Percentiles rank a stretch among this genome's conserved stretches.
Evolutionary conservation across 2,113 vertebrate species (phyloP).

Genomic region (Nanorana parkeri): DNA sequence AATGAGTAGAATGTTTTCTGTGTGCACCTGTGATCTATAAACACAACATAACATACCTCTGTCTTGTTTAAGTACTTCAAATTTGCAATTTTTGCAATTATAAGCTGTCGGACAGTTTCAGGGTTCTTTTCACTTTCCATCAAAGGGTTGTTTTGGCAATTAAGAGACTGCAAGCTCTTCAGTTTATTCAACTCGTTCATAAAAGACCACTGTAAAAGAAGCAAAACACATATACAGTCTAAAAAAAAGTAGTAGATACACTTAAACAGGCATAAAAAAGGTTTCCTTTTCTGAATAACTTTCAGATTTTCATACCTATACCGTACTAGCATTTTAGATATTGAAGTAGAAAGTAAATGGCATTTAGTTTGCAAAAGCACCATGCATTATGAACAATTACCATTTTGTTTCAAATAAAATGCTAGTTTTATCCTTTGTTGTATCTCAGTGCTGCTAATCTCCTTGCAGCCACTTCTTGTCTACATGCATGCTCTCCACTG

Average conservation of each 20-base stretch:
- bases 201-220: conserved; percentile 81
- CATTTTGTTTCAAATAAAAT: too few relatives aligned
- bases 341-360: too few relatives aligned
- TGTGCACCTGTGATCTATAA: background rate
- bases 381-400: too few relatives aligned
- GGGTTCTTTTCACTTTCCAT: conserved; percentile 72
- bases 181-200: conserved; percentile 90
- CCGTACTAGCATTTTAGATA: too few relatives aligned
- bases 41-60: conserved; percentile 66
- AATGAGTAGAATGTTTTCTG: too few relatives aligned
- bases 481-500: too few relatives aligned
- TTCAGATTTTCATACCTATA: too few relatives aligned
- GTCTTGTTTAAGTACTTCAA: conserved; percentile 79
- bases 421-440: too few relatives aligned
- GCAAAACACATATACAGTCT: background rate
- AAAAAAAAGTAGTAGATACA: background rate
- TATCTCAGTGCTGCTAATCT: too few relatives aligned
- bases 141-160: conserved; percentile 79
- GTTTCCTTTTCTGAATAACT: background rate
- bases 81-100: conserved; percentile 84
- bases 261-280: background rate
- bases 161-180: conserved; percentile 72
- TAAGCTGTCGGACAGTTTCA: conserved; percentile 76
- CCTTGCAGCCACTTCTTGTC: too few relatives aligned
- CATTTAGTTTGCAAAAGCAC: too few relatives aligned